These are phyloP conservation scores for Spongilla lacustris DNA, from an alignment of 37 sponge, comb jelly and placozoan species.

Conservation along the genomic window DNA sequence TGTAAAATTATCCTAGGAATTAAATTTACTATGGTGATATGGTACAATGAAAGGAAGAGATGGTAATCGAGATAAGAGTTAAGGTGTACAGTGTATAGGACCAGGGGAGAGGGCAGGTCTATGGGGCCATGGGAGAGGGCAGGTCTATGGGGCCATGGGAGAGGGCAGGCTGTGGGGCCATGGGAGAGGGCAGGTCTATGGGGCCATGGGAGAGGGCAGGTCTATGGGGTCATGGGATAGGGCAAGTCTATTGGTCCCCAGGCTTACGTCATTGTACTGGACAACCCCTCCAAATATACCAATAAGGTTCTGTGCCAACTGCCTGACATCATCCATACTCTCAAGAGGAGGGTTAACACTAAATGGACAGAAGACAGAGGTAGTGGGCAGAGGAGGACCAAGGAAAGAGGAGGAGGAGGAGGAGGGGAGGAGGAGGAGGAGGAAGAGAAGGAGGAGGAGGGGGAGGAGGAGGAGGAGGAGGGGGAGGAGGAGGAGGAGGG, in stretches of 20 bases:
- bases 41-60: too few species aligned
- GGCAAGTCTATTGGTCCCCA: too few species aligned
- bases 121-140: background rate
- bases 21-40: too few species aligned
- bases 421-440: background rate
- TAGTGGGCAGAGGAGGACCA: too few species aligned
- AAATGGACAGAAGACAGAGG: too few species aligned
- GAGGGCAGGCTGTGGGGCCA: too few species aligned
- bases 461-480: background rate
- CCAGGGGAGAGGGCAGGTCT: too few species aligned
- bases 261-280: constrained; percentile 70
- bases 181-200: too few species aligned
- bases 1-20: constrained; percentile 27
- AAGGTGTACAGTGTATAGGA: too few species aligned
- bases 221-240: background rate
- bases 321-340: constrained; percentile 35
- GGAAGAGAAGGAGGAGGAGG: background rate
- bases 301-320: constrained; percentile 52
- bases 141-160: too few species aligned
- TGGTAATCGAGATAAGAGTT: too few species aligned
- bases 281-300: constrained; percentile 81
- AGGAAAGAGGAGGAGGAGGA: background rate
- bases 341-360: constrained; percentile 50
- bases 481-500: background rate
- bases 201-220: background rate